Percentiles rank a stretch among this genome's conserved stretches.
phyloP scores from a whole-genome alignment of 1,140 invertebrate genomes.

The Scaptodrosophila lebanonensis region DNA sequence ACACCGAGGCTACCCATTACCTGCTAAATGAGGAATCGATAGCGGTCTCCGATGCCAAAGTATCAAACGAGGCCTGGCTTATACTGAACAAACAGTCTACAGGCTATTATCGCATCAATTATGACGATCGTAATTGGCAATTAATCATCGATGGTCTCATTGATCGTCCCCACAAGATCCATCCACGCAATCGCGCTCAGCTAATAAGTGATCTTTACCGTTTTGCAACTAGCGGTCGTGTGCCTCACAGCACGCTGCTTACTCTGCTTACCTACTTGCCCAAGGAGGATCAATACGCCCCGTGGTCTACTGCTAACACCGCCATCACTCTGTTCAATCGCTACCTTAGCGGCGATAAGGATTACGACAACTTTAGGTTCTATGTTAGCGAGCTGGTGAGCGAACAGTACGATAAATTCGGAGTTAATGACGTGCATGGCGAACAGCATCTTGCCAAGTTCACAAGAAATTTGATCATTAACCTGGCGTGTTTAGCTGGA shows the following conservation, averaged over 20 bases:
- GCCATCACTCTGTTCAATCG: slow-evolving; percentile 66
- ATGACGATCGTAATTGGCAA: slow-evolving; percentile 80
- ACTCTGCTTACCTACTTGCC: slow-evolving; percentile 79
- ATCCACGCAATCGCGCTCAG: slow-evolving; percentile 85
- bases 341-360: slow-evolving; percentile 43
- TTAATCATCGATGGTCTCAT: slow-evolving; percentile 78
- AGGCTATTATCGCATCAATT: slow-evolving; percentile 83
- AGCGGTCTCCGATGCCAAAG: background rate
- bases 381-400: slow-evolving; percentile 64
- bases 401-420: slow-evolving; percentile 63
- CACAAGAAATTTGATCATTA: slow-evolving; percentile 76
- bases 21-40: slow-evolving; percentile 28
- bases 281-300: slow-evolving; percentile 80
- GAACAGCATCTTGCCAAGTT: slow-evolving; percentile 76
- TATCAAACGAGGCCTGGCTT: slow-evolving; percentile 78
- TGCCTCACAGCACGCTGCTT: slow-evolving; percentile 77
- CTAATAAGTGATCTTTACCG: slow-evolving; percentile 86
- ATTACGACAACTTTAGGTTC: slow-evolving; percentile 48
- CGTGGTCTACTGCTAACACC: slow-evolving; percentile 80
- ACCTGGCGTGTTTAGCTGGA: slow-evolving; percentile 78
- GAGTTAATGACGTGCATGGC: slow-evolving; percentile 60
- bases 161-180: slow-evolving; percentile 78
- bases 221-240: slow-evolving; percentile 80
- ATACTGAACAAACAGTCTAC: slow-evolving; percentile 81
- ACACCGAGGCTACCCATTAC: slow-evolving; percentile 75